Percentiles rank a stretch among this genome's conserved stretches.
Conservation (phyloP, 2,797 vertebrate species). For the Rhinoraja longicauda region DNA sequence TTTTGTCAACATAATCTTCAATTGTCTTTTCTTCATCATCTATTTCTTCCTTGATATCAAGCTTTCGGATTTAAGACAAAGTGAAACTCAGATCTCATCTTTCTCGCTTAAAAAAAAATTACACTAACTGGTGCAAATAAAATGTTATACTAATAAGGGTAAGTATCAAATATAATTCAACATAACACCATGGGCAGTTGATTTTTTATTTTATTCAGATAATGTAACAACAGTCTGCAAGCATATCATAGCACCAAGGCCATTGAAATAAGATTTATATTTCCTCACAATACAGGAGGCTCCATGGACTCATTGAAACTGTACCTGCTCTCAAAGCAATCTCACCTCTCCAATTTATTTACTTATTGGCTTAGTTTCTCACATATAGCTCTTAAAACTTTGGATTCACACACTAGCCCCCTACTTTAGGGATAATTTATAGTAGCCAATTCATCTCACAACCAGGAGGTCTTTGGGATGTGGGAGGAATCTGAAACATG, state of each 20-base stretch:
- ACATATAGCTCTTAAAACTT: too few species aligned
- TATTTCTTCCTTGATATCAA: conserved; percentile 82
- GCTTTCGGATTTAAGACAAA: conserved; percentile 54
- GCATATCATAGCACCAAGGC: not conserved
- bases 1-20: conserved; percentile 75
- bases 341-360: too few species aligned
- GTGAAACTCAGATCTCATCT: not conserved
- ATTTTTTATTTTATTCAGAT: not conserved
- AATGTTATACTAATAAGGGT: not conserved
- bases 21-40: conserved; percentile 85
- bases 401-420: too few species aligned
- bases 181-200: not conserved
- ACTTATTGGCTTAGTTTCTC: too few species aligned
- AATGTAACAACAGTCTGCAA: not conserved
- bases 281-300: too few species aligned
- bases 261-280: too few species aligned
- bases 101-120: not conserved
- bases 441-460: too few species aligned
- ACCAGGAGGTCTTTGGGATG: too few species aligned
- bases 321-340: too few species aligned
- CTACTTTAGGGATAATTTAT: too few species aligned
- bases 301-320: too few species aligned
- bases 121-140: not conserved
- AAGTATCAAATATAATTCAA: not conserved
- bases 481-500: too few species aligned